phyloP scores from a whole-genome alignment of 2,113 vertebrate genomes.

The Loxodonta africana region DNA sequence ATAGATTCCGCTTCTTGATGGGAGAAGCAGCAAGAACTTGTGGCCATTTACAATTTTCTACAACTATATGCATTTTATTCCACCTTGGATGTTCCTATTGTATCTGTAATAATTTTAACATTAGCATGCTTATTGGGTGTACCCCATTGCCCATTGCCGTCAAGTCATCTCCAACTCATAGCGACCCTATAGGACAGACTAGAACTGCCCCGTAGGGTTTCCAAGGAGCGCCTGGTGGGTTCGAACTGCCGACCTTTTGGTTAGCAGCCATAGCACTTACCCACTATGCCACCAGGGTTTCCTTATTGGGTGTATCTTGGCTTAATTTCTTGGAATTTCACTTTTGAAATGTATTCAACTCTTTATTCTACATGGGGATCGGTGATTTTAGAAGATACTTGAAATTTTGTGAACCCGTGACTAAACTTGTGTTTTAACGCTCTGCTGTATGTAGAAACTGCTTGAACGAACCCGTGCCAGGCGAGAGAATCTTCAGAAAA shows the following conservation, averaged over 20 bases:
- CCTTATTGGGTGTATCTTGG: neutral
- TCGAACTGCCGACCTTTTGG: too few relatives aligned
- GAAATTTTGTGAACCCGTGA: neutral
- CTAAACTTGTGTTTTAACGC: conserved; percentile 45
- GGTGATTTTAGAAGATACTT: conserved; percentile 42
- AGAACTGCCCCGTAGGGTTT: too few relatives aligned
- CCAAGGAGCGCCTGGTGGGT: too few relatives aligned
- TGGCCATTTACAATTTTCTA: conserved; percentile 23
- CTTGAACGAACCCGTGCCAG: conserved; percentile 97
- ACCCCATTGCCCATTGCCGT: too few relatives aligned
- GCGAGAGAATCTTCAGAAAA: conserved; percentile 97
- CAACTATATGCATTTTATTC: neutral
- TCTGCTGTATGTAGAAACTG: conserved; percentile 91
- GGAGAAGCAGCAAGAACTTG: neutral
- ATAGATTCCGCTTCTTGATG: conserved; percentile 21
- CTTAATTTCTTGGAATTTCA: conserved; percentile 30
- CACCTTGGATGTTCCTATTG: neutral
- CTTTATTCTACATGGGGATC: neutral
- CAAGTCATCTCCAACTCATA: too few relatives aligned
- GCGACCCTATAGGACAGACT: too few relatives aligned
- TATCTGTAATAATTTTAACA: conserved; percentile 22
- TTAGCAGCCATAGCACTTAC: too few relatives aligned
- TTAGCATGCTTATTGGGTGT: neutral
- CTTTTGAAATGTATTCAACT: conserved; percentile 44
- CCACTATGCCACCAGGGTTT: too few relatives aligned